Evolutionary conservation across 92 coral and sea anemone species (phyloP).

Genomic region (Meandrina meandrites): DNA sequence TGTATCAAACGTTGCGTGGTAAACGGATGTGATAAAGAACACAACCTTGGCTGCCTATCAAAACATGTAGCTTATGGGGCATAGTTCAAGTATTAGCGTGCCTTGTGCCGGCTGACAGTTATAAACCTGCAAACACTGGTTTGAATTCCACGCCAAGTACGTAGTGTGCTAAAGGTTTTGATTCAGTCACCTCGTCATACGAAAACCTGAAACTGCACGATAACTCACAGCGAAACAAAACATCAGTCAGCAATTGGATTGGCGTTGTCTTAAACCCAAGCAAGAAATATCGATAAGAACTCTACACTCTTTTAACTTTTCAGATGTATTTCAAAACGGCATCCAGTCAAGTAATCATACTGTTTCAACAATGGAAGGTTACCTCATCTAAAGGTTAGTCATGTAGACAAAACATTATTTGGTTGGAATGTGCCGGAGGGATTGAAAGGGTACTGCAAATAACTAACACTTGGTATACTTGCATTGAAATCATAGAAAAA

Average conservation of each 20-base stretch:
- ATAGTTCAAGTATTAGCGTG: neutral
- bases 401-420: neutral
- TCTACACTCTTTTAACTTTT: neutral
- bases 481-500: neutral
- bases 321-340: constrained; percentile 8
- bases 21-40: neutral
- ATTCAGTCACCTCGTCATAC: neutral
- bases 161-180: neutral
- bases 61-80: neutral
- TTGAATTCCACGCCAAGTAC: neutral
- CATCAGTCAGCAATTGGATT: neutral
- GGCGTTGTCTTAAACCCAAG: neutral
- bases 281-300: neutral
- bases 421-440: neutral
- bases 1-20: neutral
- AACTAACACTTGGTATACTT: too few relatives aligned
- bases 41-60: neutral
- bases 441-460: neutral
- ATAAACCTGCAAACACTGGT: neutral
- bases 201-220: neutral
- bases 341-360: neutral
- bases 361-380: constrained; percentile 8
- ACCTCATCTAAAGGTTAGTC: neutral
- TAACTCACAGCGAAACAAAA: neutral
- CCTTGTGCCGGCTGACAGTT: neutral